Percentiles rank a stretch among this genome's conserved stretches.
phyloP scores from a whole-genome alignment of 1,140 invertebrate genomes.

The Nephila pilipes region DNA sequence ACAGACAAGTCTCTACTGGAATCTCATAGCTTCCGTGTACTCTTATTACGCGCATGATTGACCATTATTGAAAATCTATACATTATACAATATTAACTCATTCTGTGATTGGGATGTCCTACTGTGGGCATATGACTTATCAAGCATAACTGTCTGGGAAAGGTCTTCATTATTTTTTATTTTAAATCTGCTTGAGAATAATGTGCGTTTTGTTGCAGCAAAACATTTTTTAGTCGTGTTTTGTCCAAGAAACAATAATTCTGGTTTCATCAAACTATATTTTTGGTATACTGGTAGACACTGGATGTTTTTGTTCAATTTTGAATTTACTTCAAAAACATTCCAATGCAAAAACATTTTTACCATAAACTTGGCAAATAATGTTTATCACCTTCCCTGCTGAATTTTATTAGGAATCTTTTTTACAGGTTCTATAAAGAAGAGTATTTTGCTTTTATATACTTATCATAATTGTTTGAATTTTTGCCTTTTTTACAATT shows the following conservation, averaged over 20 bases:
- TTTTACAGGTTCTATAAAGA: background rate
- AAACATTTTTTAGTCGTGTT: conserved; percentile 49
- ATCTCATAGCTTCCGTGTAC: conserved; percentile 51
- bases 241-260: conserved; percentile 57
- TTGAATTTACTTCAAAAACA: background rate
- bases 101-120: conserved; percentile 54
- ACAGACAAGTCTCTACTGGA: conserved; percentile 66
- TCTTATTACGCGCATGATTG: conserved; percentile 69
- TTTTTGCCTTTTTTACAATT: background rate
- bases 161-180: conserved; percentile 49
- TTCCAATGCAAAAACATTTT: background rate
- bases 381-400: background rate
- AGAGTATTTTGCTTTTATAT: background rate
- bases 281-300: background rate
- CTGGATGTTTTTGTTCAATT: conserved; percentile 17
- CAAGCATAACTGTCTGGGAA: conserved; percentile 32
- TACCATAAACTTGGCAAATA: background rate
- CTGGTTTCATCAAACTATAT: conserved; percentile 25
- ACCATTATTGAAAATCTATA: conserved; percentile 65
- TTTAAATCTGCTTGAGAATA: conserved; percentile 39
- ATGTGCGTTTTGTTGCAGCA: background rate
- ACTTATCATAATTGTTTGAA: background rate
- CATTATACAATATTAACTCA: conserved; percentile 52
- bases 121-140: background rate
- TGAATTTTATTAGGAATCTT: background rate